Evolutionary conservation across 2,113 vertebrate genomes (phyloP), one percentile per base, ranked within the genome.

Genomic region (Megaptera novaeangliae): DNA sequence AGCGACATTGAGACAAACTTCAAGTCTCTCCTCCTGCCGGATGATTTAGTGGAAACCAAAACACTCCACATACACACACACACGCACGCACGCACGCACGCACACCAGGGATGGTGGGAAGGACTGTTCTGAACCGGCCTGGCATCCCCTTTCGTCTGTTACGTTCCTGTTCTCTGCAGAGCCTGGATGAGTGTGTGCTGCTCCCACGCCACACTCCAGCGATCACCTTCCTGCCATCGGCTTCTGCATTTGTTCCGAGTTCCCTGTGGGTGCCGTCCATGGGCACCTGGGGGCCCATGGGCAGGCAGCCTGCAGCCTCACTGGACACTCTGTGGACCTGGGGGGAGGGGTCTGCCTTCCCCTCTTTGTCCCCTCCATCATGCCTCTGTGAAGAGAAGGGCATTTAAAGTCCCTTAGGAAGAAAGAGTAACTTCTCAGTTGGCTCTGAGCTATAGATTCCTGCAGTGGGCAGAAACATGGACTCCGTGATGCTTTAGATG

Each of bases 101-200:
- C 6, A 20, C 94, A 1, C 41, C 20, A 39, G 36, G 27, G 5
- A 6, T 1, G 0, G 18, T 8, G 63, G 5, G 8, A 41, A 39
- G 63, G 69, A 23, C 83, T 41, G 6, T 34, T 49, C 25, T n/a
- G 59, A 7, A 18, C 63, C 31, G 31, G 52, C 9, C 69, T 17
- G 14, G 12, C n/a, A 2, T 46, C 49, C 36, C 39, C 14, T 82
- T n/a, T 27, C 6, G 6, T 36, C 41, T 21, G 18, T 12, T 8
- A 1, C 1, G 5, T 46, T 10, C 39, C 46, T 46, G 14, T 39
- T 41, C 9, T 64, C 88, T 25, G 34, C 6, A 8, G 59, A 66
- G 44, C 21, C 59, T 36, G 29, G 8, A 8, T 0, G 14, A 17
- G 10, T 2, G 21, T 2, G 1, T 20, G 0, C 21, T 31, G 68